Evolutionary conservation across 2,113 vertebrate species (phyloP).

Genomic region (Perca flavescens): DNA sequence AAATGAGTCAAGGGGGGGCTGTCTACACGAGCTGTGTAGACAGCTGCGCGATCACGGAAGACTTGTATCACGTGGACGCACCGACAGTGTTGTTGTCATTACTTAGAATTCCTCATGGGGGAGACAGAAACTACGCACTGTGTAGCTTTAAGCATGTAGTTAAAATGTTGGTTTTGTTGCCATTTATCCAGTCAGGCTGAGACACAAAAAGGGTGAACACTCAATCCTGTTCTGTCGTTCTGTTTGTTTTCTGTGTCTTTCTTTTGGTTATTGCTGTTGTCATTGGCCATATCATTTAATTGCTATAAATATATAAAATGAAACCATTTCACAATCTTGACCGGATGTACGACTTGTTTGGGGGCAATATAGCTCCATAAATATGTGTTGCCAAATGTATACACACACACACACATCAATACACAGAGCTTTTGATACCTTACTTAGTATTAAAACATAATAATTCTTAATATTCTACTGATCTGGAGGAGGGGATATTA

Average conservation of each 20-base stretch:
- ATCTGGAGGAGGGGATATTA: not conserved
- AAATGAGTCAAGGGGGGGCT: too few species aligned
- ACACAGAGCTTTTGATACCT: constrained; percentile 40
- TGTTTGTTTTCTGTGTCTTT: not conserved
- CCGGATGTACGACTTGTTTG: not conserved
- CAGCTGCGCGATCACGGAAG: not conserved
- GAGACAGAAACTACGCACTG: too few species aligned
- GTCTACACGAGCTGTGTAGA: not conserved
- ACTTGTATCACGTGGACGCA: too few species aligned
- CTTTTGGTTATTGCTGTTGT: not conserved
- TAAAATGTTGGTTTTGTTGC: not conserved
- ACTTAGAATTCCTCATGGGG: too few species aligned
- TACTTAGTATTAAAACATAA: constrained; percentile 56
- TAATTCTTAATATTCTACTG: constrained; percentile 18
- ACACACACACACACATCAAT: constrained; percentile 19
- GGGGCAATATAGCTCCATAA: constrained; percentile 6
- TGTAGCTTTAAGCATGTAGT: too few species aligned
- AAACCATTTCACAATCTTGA: constrained; percentile 48
- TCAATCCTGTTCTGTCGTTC: not conserved
- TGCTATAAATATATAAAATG: not conserved
- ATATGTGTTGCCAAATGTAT: constrained; percentile 30
- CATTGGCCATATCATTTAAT: not conserved
- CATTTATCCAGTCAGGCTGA: not conserved
- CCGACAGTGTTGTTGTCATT: too few species aligned
- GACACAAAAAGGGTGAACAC: not conserved